Conservation (phyloP, 2,797 vertebrate species). For the Todus mexicanus region DNA sequence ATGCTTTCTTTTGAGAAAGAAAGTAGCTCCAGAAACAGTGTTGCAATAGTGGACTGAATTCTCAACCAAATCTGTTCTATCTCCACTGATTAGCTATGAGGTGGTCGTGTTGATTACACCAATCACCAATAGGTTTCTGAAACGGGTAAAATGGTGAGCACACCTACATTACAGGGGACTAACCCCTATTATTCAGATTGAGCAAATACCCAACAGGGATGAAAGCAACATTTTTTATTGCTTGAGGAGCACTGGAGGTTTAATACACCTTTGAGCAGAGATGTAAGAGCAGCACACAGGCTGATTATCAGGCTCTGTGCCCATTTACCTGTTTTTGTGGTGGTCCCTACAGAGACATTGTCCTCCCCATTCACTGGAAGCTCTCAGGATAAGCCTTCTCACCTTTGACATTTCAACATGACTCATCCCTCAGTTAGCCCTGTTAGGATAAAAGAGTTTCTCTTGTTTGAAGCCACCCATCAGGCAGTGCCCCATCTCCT, state of each 20-base stretch:
- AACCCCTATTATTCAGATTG: background rate
- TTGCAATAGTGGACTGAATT: background rate
- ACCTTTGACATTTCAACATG: background rate
- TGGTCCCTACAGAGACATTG: background rate
- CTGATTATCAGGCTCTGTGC: background rate
- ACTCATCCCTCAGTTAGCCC: background rate
- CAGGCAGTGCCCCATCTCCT: background rate
- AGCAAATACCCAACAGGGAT: background rate
- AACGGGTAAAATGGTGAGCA: background rate
- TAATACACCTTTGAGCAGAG: rapidly evolving
- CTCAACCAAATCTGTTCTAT: background rate
- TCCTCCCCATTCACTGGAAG: background rate
- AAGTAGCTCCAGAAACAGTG: background rate
- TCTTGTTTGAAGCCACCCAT: background rate
- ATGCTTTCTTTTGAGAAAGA: background rate
- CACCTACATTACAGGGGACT: background rate
- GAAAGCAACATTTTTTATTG: background rate
- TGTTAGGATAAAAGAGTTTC: background rate
- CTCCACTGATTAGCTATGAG: background rate
- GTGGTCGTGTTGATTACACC: background rate
- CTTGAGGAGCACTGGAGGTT: background rate
- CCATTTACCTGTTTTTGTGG: background rate
- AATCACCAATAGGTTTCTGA: background rate
- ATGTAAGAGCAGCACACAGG: background rate
- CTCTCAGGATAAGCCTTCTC: background rate